A percentile compares a stretch with the other conserved stretches of the same genome.
Conservation (phyloP, 2,113 vertebrate genomes). For the Amphiprion ocellaris region DNA sequence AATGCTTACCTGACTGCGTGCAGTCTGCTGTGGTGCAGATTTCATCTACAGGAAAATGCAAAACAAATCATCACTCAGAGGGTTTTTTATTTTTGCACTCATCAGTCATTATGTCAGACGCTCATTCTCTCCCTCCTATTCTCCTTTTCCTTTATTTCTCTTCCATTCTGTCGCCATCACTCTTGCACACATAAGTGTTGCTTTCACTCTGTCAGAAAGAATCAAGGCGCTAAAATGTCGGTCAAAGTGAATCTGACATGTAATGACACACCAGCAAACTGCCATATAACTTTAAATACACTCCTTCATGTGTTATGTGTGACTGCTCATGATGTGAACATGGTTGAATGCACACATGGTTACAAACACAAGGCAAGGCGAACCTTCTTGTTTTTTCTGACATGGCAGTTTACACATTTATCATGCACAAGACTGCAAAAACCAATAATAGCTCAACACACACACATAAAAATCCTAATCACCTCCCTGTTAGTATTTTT, state of each 20-base stretch:
- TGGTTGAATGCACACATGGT: neutral
- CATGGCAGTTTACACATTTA: conserved; percentile 70
- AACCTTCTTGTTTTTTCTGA: conserved; percentile 47
- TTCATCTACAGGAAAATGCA: conserved; percentile 86
- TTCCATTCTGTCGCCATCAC: conserved; percentile 8
- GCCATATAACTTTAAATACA: conserved; percentile 12
- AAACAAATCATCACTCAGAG: conserved; percentile 53
- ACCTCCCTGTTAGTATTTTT: conserved; percentile 7
- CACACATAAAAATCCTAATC: neutral
- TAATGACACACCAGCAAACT: conserved; percentile 13
- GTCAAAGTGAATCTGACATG: conserved; percentile 35
- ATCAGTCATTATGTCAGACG: conserved; percentile 43
- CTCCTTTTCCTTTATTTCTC: neutral
- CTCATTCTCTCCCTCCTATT: neutral
- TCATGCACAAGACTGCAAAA: conserved; percentile 33
- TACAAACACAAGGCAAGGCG: conserved; percentile 16
- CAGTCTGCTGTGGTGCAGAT: conserved; percentile 94
- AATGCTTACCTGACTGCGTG: conserved; percentile 92
- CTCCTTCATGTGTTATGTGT: neutral
- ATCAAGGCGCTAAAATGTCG: conserved; percentile 26
- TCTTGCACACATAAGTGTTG: conserved; percentile 3
- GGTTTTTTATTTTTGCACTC: conserved; percentile 30
- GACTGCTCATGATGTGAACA: conserved; percentile 10
- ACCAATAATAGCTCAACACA: conserved; percentile 13
- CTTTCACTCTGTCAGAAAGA: conserved; percentile 28